Base-by-base conservation (phyloP, 2,888 invertebrate genomes). In the Noctua pronuba region DNA sequence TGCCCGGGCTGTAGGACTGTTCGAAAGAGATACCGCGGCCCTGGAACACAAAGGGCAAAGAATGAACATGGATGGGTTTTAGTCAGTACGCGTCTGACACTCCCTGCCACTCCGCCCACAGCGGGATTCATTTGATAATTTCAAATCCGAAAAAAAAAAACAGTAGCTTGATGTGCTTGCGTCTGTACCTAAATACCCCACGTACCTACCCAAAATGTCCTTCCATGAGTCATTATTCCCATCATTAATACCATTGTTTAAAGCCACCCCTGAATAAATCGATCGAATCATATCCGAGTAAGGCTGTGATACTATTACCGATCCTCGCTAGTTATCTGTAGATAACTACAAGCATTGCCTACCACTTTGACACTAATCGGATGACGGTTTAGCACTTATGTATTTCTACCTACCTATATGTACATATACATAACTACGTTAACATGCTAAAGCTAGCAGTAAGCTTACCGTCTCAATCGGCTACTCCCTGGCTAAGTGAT, bases 291-390 rank as follows among this genome's bases (percentile, higher is more conserved):
- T 69, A 58, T 75, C 18, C 55, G 1, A 24, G 46, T 46, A 84
- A 75, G 11, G 28, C 28, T 55, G 60, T 66, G n/a, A 73, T 74
- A 46, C 41, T 49, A 74, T 78, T 73, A 86, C 18, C 18, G 8
- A 64, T 62, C 49, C 58, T 31, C 64, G 62, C 21, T 72, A 75
- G 82, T 73, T 83, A 74, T 60, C 70, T n/a, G 16, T 60, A 68
- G 28, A 60, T 60, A 60, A 31, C 28, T 7, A 58, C 58, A 58
- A 18, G 44, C 41, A 46, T 28, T 60, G 21, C 35, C 44, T 41
- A 49, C 31, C 68, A 69, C 74, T 73, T 83, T 73, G 75, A 86
- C 46, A 52, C 62, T 86, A 83, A 84, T 86, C 69, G 73, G 75
- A 85, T 87, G 65, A 85, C 73, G 71, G 65, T 74, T 80, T 86